These are phyloP conservation scores for Melinaea marsaeus DNA, from an alignment of 2,888 invertebrate species.

Conservation along the genomic window DNA sequence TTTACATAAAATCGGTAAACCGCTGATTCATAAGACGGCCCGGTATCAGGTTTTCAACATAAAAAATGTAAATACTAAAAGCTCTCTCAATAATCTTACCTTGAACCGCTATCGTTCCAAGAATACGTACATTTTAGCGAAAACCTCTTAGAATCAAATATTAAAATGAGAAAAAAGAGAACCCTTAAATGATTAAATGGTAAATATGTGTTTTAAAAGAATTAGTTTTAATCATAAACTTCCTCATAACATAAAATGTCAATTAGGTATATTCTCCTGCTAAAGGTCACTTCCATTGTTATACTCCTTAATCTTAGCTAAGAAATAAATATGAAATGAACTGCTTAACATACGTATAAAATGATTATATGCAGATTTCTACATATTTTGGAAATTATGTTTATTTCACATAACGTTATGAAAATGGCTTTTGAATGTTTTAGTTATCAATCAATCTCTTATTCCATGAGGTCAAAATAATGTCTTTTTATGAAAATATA, in stretches of 20 bases:
- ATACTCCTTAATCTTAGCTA: too few relatives aligned
- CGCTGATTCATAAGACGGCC: slow-evolving; percentile 12
- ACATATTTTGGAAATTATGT: too few relatives aligned
- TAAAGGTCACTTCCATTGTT: too few relatives aligned
- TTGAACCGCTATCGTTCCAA: slow-evolving; percentile 18
- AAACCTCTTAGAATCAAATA: slow-evolving; percentile 23
- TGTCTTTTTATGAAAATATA: too few relatives aligned
- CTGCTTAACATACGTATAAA: too few relatives aligned
- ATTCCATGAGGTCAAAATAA: too few relatives aligned
- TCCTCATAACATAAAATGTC: neutral
- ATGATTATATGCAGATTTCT: too few relatives aligned
- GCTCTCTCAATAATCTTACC: slow-evolving; percentile 24
- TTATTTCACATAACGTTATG: too few relatives aligned
- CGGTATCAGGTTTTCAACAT: slow-evolving; percentile 21
- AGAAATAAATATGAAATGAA: too few relatives aligned
- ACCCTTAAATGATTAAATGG: neutral
- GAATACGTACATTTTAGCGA: slow-evolving; percentile 20
- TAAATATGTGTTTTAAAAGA: neutral
- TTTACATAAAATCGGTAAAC: slow-evolving; percentile 9
- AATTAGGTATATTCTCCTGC: too few relatives aligned
- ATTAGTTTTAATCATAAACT: neutral
- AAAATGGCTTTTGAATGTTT: too few relatives aligned
- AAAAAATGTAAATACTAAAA: slow-evolving; percentile 28
- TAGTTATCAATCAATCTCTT: too few relatives aligned
- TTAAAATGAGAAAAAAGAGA: slow-evolving; percentile 11